Percentiles rank a stretch among this genome's conserved stretches.
Evolutionary conservation across 2,797 vertebrate species (phyloP).

Genomic region (Brachyalestes nurse): DNA sequence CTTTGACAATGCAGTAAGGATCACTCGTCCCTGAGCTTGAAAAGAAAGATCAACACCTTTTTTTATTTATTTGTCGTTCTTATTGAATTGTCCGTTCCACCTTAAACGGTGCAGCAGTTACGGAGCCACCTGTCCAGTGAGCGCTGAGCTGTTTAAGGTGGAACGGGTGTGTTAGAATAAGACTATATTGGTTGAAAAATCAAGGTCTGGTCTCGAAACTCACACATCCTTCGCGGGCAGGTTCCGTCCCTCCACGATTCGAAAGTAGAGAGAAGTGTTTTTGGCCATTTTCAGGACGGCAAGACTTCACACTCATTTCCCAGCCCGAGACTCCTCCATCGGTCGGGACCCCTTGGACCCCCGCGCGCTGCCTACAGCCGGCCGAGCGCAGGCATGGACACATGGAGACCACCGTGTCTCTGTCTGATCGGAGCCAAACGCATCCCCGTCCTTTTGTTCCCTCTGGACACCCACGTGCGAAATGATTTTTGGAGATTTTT

Average conservation of each 20-base stretch:
- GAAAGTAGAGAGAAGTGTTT: constrained; percentile 88
- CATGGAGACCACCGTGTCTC: neutral
- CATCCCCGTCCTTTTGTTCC: neutral
- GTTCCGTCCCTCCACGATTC: constrained; percentile 89
- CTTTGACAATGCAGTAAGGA: constrained; percentile 91
- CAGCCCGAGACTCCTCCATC: neutral
- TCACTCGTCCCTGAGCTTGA: constrained; percentile 89
- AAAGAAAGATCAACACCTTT: constrained; percentile 15
- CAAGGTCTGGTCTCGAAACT: constrained; percentile 64
- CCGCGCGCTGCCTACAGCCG: neutral
- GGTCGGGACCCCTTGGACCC: too few relatives aligned
- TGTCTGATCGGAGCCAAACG: neutral
- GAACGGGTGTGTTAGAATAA: too few relatives aligned
- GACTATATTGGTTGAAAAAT: too few relatives aligned
- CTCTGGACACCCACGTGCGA: neutral
- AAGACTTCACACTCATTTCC: constrained; percentile 54
- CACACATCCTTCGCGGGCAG: constrained; percentile 92
- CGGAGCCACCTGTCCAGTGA: too few relatives aligned
- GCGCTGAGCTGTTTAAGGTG: too few relatives aligned
- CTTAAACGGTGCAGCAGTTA: too few relatives aligned
- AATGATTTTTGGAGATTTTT: neutral
- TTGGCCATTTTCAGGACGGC: constrained; percentile 78
- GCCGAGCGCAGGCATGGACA: neutral
- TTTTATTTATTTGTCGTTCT: too few relatives aligned
- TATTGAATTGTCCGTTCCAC: too few relatives aligned